These are phyloP conservation scores for Lasioglossum calceatum DNA, from an alignment of 2,888 invertebrate genomes.

Conservation along the genomic window DNA sequence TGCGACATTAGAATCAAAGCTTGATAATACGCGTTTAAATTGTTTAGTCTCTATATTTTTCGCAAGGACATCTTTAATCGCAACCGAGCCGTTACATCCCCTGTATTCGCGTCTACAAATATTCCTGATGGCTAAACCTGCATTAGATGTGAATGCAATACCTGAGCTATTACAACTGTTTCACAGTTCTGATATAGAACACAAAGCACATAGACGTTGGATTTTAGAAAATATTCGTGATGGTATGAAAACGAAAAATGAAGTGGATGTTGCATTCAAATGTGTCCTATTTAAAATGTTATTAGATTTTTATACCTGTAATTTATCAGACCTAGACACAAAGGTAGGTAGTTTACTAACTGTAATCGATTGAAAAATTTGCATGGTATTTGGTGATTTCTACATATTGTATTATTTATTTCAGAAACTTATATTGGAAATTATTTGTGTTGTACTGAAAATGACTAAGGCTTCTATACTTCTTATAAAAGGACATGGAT, in stretches of 20 bases:
- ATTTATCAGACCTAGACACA: constrained; percentile 87
- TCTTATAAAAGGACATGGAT: constrained; percentile 88
- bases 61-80: constrained; percentile 89
- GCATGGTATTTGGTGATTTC: not conserved
- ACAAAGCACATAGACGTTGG: constrained; percentile 90
- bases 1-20: constrained; percentile 67
- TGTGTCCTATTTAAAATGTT: constrained; percentile 92
- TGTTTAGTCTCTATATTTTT: constrained; percentile 89
- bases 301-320: constrained; percentile 89
- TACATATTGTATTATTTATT: constrained; percentile 56
- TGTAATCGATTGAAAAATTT: not conserved
- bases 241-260: constrained; percentile 91
- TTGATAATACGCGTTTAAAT: constrained; percentile 84
- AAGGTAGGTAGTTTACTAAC: constrained; percentile 83
- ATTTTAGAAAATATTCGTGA: constrained; percentile 91
- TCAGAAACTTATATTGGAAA: constrained; percentile 87
- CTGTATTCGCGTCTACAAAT: constrained; percentile 92
- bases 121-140: constrained; percentile 91
- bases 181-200: constrained; percentile 91
- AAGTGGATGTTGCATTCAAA: constrained; percentile 90
- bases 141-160: constrained; percentile 91
- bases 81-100: constrained; percentile 90
- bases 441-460: constrained; percentile 87
- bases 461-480: constrained; percentile 88
- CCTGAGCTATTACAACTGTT: constrained; percentile 95